Evolutionary conservation across 35 echinoderm and acorn worm genomes (phyloP), one percentile per base, ranked within the genome.

Genomic region (Apostichopus japonicus): DNA sequence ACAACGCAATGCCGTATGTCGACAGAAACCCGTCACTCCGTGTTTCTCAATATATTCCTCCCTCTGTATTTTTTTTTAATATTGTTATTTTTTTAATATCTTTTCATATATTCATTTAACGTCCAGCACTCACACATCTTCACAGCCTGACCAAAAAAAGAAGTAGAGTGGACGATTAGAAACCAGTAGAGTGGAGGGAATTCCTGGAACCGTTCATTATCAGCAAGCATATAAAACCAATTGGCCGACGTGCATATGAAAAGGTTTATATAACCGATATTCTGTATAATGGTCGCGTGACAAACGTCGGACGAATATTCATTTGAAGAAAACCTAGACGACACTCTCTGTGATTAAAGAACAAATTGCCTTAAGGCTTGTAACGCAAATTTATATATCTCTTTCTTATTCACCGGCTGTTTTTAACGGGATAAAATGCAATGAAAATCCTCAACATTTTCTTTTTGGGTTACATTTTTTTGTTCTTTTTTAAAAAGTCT

Each of bases 231-330:
- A 19, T 15, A 67, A 67, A 67, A 67, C 63, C 11, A 67, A 67
- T 15, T 15, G 19, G 19, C 11, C 11, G 8, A 67, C 11, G 63
- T 67, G 19, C 19, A 10, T 67, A 67, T 67, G 11, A 19, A 67
- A 67, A 67, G 63, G 63, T 11, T 67, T 67, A 11, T 67, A 17
- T 19, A 67, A 67, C 63, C 19, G 63, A 44, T 67, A 67, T 67
- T 67, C 11, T 15, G 11, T 17, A 19, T 10, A 51, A 53, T 55
- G 10, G 22, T 80, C 54, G 79, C 79, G 79, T 83, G 79, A 83
- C 79, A 83, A 83, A 54, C 44, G 8, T 9, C 15, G 79, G 17
- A 54, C 79, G 33, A 83, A 54, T 83, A 83, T 83, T 83, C 44
- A 67, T 67, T 67, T 67, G 63, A 19, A 67, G 33, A 44, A 67